Evolutionary conservation across 2,113 vertebrate species (phyloP).

Genomic region (Thalassoma bifasciatum): DNA sequence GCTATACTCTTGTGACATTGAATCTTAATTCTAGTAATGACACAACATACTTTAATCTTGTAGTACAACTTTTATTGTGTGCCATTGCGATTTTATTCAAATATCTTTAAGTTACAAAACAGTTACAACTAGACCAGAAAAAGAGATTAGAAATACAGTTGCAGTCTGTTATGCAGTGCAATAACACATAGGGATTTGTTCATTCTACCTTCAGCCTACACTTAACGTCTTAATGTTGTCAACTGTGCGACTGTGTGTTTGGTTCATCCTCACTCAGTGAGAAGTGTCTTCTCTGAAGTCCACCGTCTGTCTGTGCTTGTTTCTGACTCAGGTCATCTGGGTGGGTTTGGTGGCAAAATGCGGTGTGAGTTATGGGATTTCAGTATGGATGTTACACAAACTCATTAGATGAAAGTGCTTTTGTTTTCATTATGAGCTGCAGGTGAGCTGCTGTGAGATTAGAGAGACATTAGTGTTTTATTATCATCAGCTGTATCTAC

Average conservation of each 20-base stretch:
- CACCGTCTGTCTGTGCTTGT: conserved; percentile 45
- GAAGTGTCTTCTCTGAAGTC: conserved; percentile 37
- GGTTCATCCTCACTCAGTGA: conserved; percentile 47
- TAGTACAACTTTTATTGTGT: too few relatives aligned
- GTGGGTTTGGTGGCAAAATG: conserved; percentile 37
- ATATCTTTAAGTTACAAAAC: too few relatives aligned
- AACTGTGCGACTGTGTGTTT: conserved; percentile 51
- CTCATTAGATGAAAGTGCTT: conserved; percentile 11
- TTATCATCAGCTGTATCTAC: conserved; percentile 42
- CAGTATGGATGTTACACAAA: conserved; percentile 7
- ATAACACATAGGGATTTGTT: conserved; percentile 1
- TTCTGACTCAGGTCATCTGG: conserved; percentile 35
- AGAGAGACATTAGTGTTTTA: conserved; percentile 27
- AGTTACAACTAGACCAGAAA: too few relatives aligned
- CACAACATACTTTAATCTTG: too few relatives aligned
- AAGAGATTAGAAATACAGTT: too few relatives aligned
- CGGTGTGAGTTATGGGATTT: conserved; percentile 16
- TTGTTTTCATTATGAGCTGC: conserved; percentile 30
- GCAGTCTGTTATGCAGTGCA: too few relatives aligned
- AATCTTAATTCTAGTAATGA: too few relatives aligned
- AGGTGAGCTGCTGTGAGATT: conserved; percentile 33
- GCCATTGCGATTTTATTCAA: too few relatives aligned
- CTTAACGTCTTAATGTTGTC: conserved; percentile 52
- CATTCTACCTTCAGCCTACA: conserved; percentile 27
- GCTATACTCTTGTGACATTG: too few relatives aligned